phyloP scores from a whole-genome alignment of 1,140 invertebrate species.

The Tribolium madens region DNA sequence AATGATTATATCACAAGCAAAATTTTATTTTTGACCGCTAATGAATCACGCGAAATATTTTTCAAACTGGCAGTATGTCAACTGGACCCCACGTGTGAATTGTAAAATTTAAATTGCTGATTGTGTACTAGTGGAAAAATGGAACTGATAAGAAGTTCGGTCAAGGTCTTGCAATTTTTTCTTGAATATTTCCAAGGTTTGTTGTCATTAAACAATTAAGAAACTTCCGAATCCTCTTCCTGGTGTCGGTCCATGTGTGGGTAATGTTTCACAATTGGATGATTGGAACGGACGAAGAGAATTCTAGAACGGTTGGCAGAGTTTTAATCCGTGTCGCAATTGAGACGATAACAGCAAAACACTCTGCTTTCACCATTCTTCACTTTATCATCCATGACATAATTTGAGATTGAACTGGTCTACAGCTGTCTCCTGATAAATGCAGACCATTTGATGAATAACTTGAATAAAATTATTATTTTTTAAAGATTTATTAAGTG shows the following conservation, averaged over 20 bases:
- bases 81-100: no score
- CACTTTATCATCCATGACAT: neutral
- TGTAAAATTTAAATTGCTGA: neutral
- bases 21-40: neutral
- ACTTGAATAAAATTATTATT: neutral
- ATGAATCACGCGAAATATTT: no score
- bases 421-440: neutral
- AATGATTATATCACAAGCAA: neutral
- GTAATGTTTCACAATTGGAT: neutral
- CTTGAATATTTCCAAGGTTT: neutral
- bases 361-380: neutral
- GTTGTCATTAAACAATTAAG: neutral
- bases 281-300: neutral
- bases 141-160: neutral
- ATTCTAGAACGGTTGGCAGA: no score
- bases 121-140: neutral
- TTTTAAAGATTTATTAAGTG: no score
- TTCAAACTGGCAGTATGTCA: no score
- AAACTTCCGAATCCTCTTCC: constrained; percentile 10
- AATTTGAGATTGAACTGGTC: neutral
- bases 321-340: neutral
- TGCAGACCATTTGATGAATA: no score
- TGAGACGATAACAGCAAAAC: neutral
- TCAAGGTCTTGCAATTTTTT: neutral
- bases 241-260: neutral